Conservation (phyloP, 2,113 vertebrate genomes). For the Phainopepla nitens region DNA sequence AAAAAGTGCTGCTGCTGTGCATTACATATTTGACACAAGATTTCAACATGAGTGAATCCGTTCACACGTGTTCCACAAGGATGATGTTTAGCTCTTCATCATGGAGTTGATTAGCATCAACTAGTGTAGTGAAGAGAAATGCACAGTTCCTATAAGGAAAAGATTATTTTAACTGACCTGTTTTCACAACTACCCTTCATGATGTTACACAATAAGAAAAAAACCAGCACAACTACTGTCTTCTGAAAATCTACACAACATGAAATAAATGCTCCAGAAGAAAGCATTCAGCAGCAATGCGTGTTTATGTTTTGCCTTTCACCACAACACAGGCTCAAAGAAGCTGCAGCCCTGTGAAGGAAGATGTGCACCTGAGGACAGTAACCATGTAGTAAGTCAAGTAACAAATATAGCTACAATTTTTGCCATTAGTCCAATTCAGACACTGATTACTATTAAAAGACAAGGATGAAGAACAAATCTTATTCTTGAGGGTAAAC, state of each 20-base stretch:
- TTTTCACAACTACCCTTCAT: neutral
- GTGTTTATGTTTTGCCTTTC: neutral
- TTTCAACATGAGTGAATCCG: neutral
- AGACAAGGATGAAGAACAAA: neutral
- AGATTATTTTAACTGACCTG: neutral
- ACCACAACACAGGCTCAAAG: neutral
- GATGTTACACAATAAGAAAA: neutral
- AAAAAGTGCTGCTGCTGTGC: neutral
- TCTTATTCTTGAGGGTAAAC: neutral
- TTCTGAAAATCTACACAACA: neutral
- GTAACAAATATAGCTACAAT: neutral
- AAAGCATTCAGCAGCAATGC: neutral
- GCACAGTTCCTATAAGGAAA: neutral
- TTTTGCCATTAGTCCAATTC: neutral
- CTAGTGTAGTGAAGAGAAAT: neutral
- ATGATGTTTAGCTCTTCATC: neutral
- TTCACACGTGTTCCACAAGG: neutral
- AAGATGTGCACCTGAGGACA: neutral
- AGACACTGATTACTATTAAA: neutral
- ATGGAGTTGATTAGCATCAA: neutral
- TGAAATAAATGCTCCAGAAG: neutral
- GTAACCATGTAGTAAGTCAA: neutral
- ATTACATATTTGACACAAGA: neutral
- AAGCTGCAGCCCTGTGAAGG: neutral
- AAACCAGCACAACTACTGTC: neutral